phyloP scores from a whole-genome alignment of 2,113 vertebrate species.

The Colossoma macropomum region DNA sequence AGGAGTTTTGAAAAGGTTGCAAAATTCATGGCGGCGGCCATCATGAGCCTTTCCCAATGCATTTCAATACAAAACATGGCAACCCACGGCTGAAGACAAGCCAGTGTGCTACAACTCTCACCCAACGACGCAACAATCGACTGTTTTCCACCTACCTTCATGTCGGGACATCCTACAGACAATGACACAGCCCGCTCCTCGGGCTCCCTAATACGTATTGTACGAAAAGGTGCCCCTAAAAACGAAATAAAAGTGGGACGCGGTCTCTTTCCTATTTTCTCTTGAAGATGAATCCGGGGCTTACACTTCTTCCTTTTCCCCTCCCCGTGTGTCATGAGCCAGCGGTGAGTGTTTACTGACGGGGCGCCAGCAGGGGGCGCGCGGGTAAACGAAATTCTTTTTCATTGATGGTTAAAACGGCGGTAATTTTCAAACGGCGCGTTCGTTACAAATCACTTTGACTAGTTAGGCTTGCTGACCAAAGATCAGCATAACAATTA shows the following conservation, averaged over 20 bases:
- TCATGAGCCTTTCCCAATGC: constrained; percentile 59
- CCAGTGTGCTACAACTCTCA: constrained; percentile 56
- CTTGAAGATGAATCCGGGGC: constrained; percentile 82
- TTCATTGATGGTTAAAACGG: constrained; percentile 40
- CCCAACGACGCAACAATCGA: constrained; percentile 58
- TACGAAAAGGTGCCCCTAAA: constrained; percentile 67
- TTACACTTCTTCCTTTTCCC: constrained; percentile 79
- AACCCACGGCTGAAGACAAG: constrained; percentile 53
- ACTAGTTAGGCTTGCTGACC: neutral
- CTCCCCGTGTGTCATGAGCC: constrained; percentile 71
- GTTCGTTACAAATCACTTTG: neutral
- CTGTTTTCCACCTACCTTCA: constrained; percentile 82
- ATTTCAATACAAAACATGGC: constrained; percentile 68
- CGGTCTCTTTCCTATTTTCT: constrained; percentile 72
- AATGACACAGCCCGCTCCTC: constrained; percentile 74
- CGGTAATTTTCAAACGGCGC: constrained; percentile 19
- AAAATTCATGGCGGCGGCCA: constrained; percentile 58
- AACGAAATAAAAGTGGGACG: constrained; percentile 66
- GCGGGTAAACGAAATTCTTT: constrained; percentile 35
- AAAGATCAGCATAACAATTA: neutral
- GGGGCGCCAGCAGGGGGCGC: constrained; percentile 66
- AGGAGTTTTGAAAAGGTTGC: constrained; percentile 6
- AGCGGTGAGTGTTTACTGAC: neutral
- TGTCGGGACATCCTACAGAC: constrained; percentile 90
- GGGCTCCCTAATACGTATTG: constrained; percentile 73